These are phyloP conservation scores for Zaprionus africanus DNA, from an alignment of 1,140 invertebrate species.

Conservation along the genomic window DNA sequence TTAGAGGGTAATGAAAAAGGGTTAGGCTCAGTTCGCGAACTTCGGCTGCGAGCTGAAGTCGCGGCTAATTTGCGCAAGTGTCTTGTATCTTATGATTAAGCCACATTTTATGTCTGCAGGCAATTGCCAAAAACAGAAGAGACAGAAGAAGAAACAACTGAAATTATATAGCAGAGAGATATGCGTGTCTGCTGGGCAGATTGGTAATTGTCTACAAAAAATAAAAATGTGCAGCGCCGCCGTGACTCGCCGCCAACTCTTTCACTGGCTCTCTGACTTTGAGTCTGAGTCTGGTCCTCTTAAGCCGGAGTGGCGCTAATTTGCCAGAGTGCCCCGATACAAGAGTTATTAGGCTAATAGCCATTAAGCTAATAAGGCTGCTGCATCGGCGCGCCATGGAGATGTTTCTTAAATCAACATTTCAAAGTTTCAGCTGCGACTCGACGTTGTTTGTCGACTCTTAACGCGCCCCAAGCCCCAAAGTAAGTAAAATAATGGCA, in stretches of 20 bases:
- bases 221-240: constrained; percentile 38
- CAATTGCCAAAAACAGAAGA: constrained; percentile 47
- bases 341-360: constrained; percentile 49
- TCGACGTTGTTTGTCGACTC: constrained; percentile 6
- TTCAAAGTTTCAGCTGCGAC: constrained; percentile 28
- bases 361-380: constrained; percentile 47
- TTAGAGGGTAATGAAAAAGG: constrained; percentile 33
- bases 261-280: background rate
- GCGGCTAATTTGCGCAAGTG: constrained; percentile 55
- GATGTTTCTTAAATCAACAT: constrained; percentile 41
- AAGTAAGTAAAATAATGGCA: constrained; percentile 44
- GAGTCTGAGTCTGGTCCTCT: constrained; percentile 15
- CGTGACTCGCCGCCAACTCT: background rate
- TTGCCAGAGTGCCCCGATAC: constrained; percentile 29
- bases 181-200: constrained; percentile 38
- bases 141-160: constrained; percentile 7
- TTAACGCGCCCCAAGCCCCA: background rate
- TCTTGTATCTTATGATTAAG: constrained; percentile 58
- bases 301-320: constrained; percentile 37
- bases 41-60: constrained; percentile 33
- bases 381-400: background rate
- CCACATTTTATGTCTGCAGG: constrained; percentile 48
- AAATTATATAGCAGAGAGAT: constrained; percentile 51
- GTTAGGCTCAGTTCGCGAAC: constrained; percentile 40
- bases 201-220: constrained; percentile 46